These are phyloP conservation scores for Fregata magnificens DNA, from an alignment of 2,113 vertebrate species.

Conservation along the genomic window DNA sequence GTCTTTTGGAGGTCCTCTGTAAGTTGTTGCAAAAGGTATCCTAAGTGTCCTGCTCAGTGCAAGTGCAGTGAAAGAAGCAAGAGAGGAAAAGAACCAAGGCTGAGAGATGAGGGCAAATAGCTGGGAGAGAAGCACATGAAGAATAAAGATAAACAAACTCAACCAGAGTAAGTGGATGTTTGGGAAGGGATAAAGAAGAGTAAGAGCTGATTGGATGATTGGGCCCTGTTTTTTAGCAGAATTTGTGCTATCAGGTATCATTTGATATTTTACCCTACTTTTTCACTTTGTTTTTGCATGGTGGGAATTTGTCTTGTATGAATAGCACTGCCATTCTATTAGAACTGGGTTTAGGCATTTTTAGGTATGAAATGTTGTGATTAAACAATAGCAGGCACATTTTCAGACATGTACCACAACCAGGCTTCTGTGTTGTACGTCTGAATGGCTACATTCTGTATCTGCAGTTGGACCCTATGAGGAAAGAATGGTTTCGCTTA, in stretches of 20 bases:
- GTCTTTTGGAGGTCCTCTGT: background rate
- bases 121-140: background rate
- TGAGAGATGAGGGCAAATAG: background rate
- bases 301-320: background rate
- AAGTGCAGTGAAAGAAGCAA: background rate
- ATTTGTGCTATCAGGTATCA: background rate
- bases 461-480: background rate
- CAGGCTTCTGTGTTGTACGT: background rate
- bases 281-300: background rate
- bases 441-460: background rate
- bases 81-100: background rate
- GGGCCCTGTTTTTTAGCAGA: background rate
- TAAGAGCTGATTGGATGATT: background rate
- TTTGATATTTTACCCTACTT: background rate
- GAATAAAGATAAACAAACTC: background rate
- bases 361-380: background rate
- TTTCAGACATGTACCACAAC: background rate
- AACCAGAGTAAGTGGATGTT: background rate
- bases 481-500: background rate
- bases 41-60: rapidly evolving
- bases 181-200: background rate
- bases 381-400: background rate
- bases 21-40: background rate
- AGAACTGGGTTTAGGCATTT: background rate
- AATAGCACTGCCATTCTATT: background rate